Conservation (phyloP, 2,797 vertebrate species). For the Nothura maculosa region DNA sequence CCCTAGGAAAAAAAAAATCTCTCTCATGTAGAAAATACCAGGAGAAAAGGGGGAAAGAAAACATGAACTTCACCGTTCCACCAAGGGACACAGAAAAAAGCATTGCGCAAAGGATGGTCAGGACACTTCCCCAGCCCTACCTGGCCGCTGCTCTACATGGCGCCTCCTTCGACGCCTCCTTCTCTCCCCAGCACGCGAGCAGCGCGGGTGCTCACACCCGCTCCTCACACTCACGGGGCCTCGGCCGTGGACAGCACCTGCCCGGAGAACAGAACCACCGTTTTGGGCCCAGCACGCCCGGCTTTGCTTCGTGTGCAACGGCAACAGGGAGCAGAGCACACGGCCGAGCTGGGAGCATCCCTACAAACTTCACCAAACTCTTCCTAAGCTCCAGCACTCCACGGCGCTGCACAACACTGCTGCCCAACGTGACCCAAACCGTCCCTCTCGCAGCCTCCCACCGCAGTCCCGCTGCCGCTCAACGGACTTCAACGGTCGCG, state of each 20-base stretch:
- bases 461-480: no score
- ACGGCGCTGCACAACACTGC: neutral
- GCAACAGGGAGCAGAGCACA: neutral
- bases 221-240: no score
- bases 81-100: neutral
- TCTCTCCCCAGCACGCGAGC: no score
- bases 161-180: neutral
- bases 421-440: no score
- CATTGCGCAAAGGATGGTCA: rapidly evolving
- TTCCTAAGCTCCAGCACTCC: neutral
- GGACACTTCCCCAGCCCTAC: neutral
- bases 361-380: no score
- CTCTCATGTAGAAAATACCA: neutral
- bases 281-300: no score
- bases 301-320: neutral
- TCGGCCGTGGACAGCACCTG: no score
- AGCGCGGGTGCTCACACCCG: no score
- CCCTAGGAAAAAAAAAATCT: neutral
- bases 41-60: neutral
- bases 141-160: rapidly evolving
- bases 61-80: rapidly evolving
- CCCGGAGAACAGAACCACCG: neutral
- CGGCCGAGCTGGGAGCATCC: neutral
- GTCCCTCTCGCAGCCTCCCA: neutral
- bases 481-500: no score